Evolutionary conservation across 1,140 invertebrate genomes (phyloP).

Genomic region (Monochamus saltuarius): DNA sequence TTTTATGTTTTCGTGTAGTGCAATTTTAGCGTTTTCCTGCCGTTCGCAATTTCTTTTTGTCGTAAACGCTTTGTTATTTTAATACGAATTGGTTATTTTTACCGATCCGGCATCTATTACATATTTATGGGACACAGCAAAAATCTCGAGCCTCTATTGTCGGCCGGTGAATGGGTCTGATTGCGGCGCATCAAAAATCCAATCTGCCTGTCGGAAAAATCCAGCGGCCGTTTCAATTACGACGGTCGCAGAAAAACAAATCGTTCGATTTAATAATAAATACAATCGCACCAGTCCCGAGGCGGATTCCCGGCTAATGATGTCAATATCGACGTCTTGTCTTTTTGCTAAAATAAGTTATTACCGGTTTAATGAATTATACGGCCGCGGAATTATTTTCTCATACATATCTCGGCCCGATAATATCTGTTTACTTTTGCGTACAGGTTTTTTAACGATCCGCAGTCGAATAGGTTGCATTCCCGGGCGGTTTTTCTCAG

Average conservation of each 20-base stretch:
- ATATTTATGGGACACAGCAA: too few relatives aligned
- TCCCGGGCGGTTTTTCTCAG: neutral
- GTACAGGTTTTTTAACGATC: constrained; percentile 1
- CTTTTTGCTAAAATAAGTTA: constrained; percentile 43
- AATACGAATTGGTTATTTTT: too few relatives aligned
- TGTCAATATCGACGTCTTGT: constrained; percentile 36
- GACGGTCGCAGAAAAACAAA: constrained; percentile 33
- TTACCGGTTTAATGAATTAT: constrained; percentile 43
- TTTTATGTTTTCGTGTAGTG: too few relatives aligned
- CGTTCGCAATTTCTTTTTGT: too few relatives aligned
- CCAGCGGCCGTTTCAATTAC: constrained; percentile 27
- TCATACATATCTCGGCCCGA: constrained; percentile 38
- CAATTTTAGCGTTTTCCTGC: too few relatives aligned
- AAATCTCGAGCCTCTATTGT: neutral
- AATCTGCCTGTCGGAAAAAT: constrained; percentile 3
- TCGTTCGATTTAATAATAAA: constrained; percentile 35
- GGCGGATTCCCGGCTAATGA: constrained; percentile 36
- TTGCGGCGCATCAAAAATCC: neutral
- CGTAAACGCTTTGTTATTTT: too few relatives aligned
- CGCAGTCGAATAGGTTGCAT: constrained; percentile 2
- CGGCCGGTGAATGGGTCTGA: neutral
- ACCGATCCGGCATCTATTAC: too few relatives aligned
- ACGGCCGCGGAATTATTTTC: constrained; percentile 37
- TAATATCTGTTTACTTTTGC: constrained; percentile 38
- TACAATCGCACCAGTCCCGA: constrained; percentile 32